Percentiles rank a stretch among this genome's conserved stretches.
phyloP scores from a whole-genome alignment of 2,113 vertebrate genomes.

The Clupea harengus region DNA sequence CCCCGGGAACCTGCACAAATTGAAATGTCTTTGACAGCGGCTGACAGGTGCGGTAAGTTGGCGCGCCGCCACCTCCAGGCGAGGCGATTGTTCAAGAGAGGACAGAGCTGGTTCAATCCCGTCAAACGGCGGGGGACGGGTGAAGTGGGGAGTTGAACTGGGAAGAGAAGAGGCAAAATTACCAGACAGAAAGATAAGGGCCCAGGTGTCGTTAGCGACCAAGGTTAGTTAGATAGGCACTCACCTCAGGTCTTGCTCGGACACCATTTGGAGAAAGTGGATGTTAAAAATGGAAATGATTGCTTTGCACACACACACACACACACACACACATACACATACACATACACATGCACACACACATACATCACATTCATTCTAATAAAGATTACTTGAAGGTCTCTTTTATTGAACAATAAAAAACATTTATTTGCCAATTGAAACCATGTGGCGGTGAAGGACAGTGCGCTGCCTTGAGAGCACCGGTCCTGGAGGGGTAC shows the following conservation, averaged over 20 bases:
- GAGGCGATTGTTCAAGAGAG: not conserved
- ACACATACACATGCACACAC: constrained; percentile 5
- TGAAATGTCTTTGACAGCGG: constrained; percentile 69
- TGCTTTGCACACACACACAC: not conserved
- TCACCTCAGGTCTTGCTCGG: not conserved
- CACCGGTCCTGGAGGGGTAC: no score
- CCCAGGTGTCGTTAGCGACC: constrained; percentile 2
- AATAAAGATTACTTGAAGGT: no score
- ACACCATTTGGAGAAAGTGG: not conserved
- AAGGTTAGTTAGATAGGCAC: not conserved
- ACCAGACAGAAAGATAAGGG: not conserved
- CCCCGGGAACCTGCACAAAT: constrained; percentile 59
- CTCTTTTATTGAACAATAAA: no score
- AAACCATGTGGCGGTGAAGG: not conserved
- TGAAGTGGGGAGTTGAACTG: not conserved
- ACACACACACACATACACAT: constrained; percentile 18
- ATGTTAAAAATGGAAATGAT: not conserved
- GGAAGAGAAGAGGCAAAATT: not conserved
- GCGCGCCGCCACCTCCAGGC: constrained; percentile 53
- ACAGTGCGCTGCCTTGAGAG: not conserved
- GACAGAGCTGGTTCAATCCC: not conserved
- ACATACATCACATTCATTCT: not conserved
- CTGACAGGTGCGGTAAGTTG: constrained; percentile 55
- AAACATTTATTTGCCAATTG: no score
- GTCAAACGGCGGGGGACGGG: not conserved